Percentiles rank a stretch among this genome's conserved stretches.
Conservation (phyloP, 2,888 invertebrate genomes). For the Trichopoda pennipes region DNA sequence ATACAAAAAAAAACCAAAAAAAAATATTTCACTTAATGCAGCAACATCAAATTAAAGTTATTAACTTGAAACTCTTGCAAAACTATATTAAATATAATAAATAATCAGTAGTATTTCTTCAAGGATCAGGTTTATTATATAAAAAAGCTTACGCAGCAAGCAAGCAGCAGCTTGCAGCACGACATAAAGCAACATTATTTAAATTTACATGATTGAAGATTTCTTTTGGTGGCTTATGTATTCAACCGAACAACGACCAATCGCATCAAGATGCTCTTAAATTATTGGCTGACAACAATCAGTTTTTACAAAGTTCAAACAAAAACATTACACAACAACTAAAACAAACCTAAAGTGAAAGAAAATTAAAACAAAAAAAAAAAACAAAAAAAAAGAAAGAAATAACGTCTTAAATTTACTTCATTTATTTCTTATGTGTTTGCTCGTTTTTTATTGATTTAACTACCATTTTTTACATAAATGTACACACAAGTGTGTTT, state of each 20-base stretch:
- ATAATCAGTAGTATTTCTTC: background rate
- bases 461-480: conserved; percentile 48
- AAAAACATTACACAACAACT: conserved; percentile 26
- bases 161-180: conserved; percentile 9
- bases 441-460: conserved; percentile 38
- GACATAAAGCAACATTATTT: conserved; percentile 21
- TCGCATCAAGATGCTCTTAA: conserved; percentile 20
- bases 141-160: too few relatives aligned
- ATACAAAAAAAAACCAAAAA: background rate
- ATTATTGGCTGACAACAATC: conserved; percentile 48
- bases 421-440: conserved; percentile 15
- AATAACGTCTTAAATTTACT: conserved; percentile 30
- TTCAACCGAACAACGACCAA: conserved; percentile 22
- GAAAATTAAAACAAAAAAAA: background rate
- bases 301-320: conserved; percentile 25
- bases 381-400: background rate
- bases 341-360: background rate
- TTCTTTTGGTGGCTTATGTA: conserved; percentile 47
- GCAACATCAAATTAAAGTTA: conserved; percentile 31
- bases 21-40: conserved; percentile 4
- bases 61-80: background rate
- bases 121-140: conserved; percentile 23
- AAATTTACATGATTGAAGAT: conserved; percentile 33
- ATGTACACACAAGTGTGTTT: conserved; percentile 18
- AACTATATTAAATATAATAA: background rate